Evolutionary conservation across 2,888 invertebrate species (phyloP).

Genomic region (Leptinotarsa juncta): DNA sequence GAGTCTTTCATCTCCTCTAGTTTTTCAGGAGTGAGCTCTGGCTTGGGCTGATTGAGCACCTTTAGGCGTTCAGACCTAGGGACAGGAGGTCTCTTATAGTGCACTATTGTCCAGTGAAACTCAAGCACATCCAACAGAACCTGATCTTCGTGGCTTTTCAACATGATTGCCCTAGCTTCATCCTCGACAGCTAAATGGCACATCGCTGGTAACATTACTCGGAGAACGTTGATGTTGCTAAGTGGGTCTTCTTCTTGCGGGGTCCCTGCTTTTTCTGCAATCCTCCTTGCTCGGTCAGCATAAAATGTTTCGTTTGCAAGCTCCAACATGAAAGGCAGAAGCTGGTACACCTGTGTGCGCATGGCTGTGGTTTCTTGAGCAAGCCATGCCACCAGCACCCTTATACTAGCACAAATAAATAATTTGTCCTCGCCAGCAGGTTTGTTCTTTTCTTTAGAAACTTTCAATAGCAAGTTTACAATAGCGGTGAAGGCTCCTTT

Average conservation of each 20-base stretch:
- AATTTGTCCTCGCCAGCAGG: slow-evolving; percentile 79
- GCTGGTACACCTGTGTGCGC: slow-evolving; percentile 83
- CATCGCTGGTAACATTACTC: slow-evolving; percentile 87
- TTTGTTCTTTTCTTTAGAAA: slow-evolving; percentile 80
- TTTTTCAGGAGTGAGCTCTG: slow-evolving; percentile 78
- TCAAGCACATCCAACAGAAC: slow-evolving; percentile 82
- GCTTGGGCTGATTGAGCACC: slow-evolving; percentile 80
- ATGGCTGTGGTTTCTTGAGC: slow-evolving; percentile 91
- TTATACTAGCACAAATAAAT: slow-evolving; percentile 86
- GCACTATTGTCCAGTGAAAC: slow-evolving; percentile 88
- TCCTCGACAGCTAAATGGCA: slow-evolving; percentile 95
- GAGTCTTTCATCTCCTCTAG: slow-evolving; percentile 88
- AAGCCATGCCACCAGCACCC: slow-evolving; percentile 89
- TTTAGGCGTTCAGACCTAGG: slow-evolving; percentile 84
- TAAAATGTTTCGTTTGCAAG: slow-evolving; percentile 86
- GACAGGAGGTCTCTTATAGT: slow-evolving; percentile 84
- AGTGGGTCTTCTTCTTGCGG: slow-evolving; percentile 60
- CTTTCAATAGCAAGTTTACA: slow-evolving; percentile 77
- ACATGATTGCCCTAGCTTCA: slow-evolving; percentile 81
- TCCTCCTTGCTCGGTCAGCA: slow-evolving; percentile 75
- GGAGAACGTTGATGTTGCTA: slow-evolving; percentile 75
- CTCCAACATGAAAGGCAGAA: slow-evolving; percentile 84
- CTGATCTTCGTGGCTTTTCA: slow-evolving; percentile 83
- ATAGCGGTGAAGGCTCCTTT: slow-evolving; percentile 90
- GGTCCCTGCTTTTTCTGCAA: slow-evolving; percentile 75